phyloP scores from a whole-genome alignment of 2,113 vertebrate species.

The Vombatus ursinus region DNA sequence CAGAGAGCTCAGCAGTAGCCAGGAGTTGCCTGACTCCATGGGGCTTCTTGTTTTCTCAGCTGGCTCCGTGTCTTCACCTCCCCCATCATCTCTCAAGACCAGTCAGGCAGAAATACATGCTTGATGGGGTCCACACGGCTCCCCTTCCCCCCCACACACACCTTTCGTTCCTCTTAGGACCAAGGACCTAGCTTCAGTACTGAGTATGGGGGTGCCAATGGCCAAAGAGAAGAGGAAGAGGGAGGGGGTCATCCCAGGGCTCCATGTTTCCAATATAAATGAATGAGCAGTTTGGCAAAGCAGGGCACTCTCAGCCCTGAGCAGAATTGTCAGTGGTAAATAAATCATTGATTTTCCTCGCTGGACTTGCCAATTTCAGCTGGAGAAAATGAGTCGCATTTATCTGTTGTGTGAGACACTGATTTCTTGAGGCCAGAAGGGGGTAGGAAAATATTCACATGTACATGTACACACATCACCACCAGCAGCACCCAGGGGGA shows the following conservation, averaged over 20 bases:
- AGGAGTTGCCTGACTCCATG: not conserved
- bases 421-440: not conserved
- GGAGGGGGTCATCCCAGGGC: not conserved
- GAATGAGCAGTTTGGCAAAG: constrained; percentile 37
- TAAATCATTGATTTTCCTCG: constrained; percentile 41
- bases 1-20: not conserved
- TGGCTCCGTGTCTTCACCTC: not conserved
- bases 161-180: not conserved
- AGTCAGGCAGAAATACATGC: not conserved
- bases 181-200: not conserved
- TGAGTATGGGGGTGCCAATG: not conserved
- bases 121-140: not conserved
- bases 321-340: constrained; percentile 61
- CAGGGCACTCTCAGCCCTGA: constrained; percentile 59
- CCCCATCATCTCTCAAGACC: not conserved
- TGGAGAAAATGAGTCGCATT: constrained; percentile 45
- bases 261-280: constrained; percentile 35
- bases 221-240: not conserved
- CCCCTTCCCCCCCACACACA: not conserved
- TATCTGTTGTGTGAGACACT: constrained; percentile 48
- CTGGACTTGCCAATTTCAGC: constrained; percentile 43
- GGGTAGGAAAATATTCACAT: constrained; percentile 6
- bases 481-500: not conserved
- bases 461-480: not conserved
- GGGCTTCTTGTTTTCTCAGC: not conserved